These are phyloP conservation scores for Catostylus mosaicus DNA, from an alignment of 30 jellyfish, hydroid and myxozoan species.

Conservation along the genomic window DNA sequence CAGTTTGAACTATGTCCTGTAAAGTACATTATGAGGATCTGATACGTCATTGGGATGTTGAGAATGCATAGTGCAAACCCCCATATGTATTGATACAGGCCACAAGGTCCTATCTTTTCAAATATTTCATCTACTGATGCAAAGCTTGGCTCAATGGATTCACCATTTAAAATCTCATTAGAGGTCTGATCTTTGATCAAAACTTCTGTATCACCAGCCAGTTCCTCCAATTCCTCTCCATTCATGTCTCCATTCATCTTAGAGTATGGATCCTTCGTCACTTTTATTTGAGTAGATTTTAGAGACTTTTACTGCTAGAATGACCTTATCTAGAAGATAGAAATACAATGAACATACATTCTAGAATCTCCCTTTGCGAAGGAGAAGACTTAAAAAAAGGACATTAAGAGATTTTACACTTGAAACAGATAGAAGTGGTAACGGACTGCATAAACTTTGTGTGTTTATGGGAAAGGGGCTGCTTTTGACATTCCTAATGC, in stretches of 20 bases:
- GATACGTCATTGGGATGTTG: constrained; percentile 55
- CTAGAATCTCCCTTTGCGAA: no score
- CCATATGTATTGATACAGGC: constrained; percentile 63
- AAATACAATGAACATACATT: no score
- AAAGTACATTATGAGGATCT: constrained; percentile 70
- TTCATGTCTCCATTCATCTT: neutral
- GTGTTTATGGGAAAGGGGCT: no score
- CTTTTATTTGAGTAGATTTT: no score
- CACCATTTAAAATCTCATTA: neutral
- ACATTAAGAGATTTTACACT: no score
- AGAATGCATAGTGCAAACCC: constrained; percentile 34
- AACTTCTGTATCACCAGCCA: neutral
- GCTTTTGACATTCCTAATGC: no score
- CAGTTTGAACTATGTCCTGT: constrained; percentile 89
- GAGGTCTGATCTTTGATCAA: neutral
- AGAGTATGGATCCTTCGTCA: neutral
- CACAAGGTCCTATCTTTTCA: constrained; percentile 80
- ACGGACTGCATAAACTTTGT: no score
- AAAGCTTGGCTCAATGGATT: neutral
- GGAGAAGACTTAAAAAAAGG: no score
- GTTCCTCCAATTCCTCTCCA: neutral
- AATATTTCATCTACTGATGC: constrained; percentile 62
- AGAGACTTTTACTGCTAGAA: no score
- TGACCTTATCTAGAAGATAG: no score
- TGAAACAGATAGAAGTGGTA: no score